These are phyloP conservation scores for Urechis unicinctus DNA, from an alignment of 2,888 invertebrate species.

Conservation along the genomic window DNA sequence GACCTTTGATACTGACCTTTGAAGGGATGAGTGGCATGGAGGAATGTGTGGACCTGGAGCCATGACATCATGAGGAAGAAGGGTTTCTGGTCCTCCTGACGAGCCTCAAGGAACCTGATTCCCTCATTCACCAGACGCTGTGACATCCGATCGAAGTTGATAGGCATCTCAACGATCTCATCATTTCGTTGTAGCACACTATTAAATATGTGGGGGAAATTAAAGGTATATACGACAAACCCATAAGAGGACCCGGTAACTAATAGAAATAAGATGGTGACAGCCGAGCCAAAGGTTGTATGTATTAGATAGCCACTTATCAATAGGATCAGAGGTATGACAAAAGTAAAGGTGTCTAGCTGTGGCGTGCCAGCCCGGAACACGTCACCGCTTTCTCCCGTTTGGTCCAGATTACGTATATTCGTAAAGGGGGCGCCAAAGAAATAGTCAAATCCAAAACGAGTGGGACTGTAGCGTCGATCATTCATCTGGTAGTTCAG, in stretches of 20 bases:
- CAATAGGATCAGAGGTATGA: too few relatives aligned
- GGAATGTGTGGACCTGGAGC: constrained; percentile 57
- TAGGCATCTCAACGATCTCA: constrained; percentile 48
- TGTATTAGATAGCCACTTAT: too few relatives aligned
- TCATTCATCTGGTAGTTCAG: constrained; percentile 35
- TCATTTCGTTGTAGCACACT: constrained; percentile 47
- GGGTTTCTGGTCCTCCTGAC: constrained; percentile 37
- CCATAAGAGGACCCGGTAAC: too few relatives aligned
- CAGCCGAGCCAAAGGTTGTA: too few relatives aligned
- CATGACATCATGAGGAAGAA: constrained; percentile 52
- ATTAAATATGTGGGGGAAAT: too few relatives aligned
- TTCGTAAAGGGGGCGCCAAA: constrained; percentile 51
- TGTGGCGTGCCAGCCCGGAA: too few relatives aligned
- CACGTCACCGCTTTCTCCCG: too few relatives aligned
- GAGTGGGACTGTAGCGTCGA: constrained; percentile 43
- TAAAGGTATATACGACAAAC: too few relatives aligned
- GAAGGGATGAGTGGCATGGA: constrained; percentile 53
- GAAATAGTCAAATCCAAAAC: constrained; percentile 52
- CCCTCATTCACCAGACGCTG: constrained; percentile 31
- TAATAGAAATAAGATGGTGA: too few relatives aligned
- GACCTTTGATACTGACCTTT: too few relatives aligned
- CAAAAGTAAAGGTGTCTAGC: too few relatives aligned
- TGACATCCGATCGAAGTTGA: constrained; percentile 32
- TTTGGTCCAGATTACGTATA: constrained; percentile 35
- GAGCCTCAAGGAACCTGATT: constrained; percentile 29